phyloP scores from a whole-genome alignment of 2,888 invertebrate species.

The Coelinius sp. region DNA sequence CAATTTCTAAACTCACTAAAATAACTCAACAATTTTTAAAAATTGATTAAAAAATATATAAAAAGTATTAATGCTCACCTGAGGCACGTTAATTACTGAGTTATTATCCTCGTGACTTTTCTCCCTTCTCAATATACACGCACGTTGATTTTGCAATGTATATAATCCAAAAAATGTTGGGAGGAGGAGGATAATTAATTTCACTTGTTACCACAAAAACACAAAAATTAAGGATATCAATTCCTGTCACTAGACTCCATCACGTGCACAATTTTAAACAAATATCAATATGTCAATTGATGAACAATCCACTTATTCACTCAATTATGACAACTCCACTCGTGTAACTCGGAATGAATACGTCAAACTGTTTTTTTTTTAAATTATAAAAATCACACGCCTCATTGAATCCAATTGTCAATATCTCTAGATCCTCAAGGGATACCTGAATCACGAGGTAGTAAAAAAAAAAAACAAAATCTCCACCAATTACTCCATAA shows the following conservation, averaged over 20 bases:
- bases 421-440: neutral
- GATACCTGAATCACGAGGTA: slow-evolving; percentile 17
- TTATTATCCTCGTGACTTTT: slow-evolving; percentile 21
- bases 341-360: neutral
- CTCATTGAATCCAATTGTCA: slow-evolving; percentile 9
- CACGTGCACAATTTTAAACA: neutral
- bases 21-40: neutral
- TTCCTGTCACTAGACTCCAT: neutral
- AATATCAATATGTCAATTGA: neutral
- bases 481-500: neutral
- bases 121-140: neutral
- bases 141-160: neutral
- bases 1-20: neutral
- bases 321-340: neutral
- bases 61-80: slow-evolving; percentile 14
- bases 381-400: slow-evolving; percentile 11
- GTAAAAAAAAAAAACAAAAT: no score
- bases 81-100: slow-evolving; percentile 4
- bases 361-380: neutral
- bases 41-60: neutral
- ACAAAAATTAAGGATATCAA: neutral
- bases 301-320: neutral
- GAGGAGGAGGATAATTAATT: no score
- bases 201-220: neutral
- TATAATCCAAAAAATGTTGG: slow-evolving; percentile 21